Percentiles rank a stretch among this genome's conserved stretches.
These are phyloP conservation scores for Melieria omissa DNA, from an alignment of 2,888 invertebrate species.

Conservation along the genomic window DNA sequence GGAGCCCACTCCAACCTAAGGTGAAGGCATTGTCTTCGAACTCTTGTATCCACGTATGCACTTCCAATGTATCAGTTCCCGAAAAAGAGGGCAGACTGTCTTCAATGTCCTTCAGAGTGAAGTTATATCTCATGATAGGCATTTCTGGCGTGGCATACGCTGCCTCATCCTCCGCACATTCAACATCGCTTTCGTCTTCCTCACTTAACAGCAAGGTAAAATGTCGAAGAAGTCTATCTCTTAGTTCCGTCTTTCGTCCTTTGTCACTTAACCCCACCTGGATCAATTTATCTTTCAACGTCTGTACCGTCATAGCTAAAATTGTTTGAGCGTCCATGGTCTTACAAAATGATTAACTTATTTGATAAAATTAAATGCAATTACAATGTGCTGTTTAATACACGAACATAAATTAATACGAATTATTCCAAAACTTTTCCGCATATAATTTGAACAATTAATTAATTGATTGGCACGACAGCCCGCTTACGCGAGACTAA, in stretches of 20 bases:
- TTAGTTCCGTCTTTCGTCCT: slow-evolving; percentile 8
- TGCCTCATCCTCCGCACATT: background rate
- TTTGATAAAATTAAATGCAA: no score
- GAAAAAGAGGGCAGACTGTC: slow-evolving; percentile 17
- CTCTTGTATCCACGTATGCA: slow-evolving; percentile 10
- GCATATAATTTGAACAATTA: no score
- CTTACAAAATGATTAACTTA: background rate
- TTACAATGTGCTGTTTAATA: no score
- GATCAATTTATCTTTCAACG: background rate
- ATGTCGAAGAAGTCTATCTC: slow-evolving; percentile 15
- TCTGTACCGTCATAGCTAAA: slow-evolving; percentile 3
- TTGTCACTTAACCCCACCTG: background rate
- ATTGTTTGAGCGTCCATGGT: slow-evolving; percentile 16
- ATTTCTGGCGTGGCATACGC: background rate
- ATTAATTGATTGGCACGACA: no score
- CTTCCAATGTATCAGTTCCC: slow-evolving; percentile 8
- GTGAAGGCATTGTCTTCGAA: slow-evolving; percentile 22
- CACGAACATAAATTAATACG: no score
- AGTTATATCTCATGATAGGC: background rate
- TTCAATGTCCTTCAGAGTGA: slow-evolving; percentile 25
- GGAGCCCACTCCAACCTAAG: slow-evolving; percentile 11
- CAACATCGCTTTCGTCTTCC: background rate
- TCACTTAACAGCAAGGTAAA: background rate
- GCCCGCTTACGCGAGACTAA: no score
- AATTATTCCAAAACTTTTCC: no score